phyloP scores from a whole-genome alignment of 2,888 invertebrate species.

The Drosophila recens region DNA sequence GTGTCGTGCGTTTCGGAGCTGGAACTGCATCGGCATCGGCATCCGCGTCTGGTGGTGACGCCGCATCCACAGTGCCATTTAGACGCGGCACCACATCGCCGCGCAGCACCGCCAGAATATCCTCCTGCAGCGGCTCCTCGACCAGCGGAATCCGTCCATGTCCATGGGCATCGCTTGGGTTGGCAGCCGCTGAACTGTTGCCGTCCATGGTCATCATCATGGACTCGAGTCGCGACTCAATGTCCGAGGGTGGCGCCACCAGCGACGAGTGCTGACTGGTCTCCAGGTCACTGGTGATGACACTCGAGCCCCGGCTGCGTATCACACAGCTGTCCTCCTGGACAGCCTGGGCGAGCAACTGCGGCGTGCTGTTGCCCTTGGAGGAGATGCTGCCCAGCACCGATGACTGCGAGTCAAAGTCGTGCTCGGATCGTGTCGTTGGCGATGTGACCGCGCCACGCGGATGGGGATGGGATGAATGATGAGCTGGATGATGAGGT shows the following conservation, averaged over 20 bases:
- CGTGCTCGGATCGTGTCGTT: constrained; percentile 86
- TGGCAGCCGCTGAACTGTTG: constrained; percentile 11
- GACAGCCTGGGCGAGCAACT: constrained; percentile 78
- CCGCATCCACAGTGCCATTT: constrained; percentile 39
- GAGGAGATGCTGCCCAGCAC: constrained; percentile 85
- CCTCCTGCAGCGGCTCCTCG: constrained; percentile 54
- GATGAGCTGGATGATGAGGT: constrained; percentile 24
- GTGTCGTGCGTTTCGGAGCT: constrained; percentile 62
- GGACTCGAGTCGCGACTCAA: constrained; percentile 84
- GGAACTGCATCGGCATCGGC: background rate
- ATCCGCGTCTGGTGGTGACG: background rate
- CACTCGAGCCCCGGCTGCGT: constrained; percentile 85
- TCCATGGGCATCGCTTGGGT: constrained; percentile 19
- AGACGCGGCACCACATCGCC: constrained; percentile 64
- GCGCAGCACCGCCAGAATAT: constrained; percentile 83
- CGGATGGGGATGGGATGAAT: constrained; percentile 25
- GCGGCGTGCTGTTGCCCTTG: constrained; percentile 84
- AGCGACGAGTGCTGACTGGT: constrained; percentile 85
- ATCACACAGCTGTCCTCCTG: constrained; percentile 85
- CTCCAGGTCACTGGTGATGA: constrained; percentile 85
- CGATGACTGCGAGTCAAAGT: constrained; percentile 85
- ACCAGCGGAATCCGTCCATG: constrained; percentile 45
- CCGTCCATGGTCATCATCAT: constrained; percentile 83
- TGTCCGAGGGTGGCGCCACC: constrained; percentile 85
- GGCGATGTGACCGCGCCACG: constrained; percentile 81